Conservation (phyloP, 2,888 invertebrate species). For the Diarsia mendica region DNA sequence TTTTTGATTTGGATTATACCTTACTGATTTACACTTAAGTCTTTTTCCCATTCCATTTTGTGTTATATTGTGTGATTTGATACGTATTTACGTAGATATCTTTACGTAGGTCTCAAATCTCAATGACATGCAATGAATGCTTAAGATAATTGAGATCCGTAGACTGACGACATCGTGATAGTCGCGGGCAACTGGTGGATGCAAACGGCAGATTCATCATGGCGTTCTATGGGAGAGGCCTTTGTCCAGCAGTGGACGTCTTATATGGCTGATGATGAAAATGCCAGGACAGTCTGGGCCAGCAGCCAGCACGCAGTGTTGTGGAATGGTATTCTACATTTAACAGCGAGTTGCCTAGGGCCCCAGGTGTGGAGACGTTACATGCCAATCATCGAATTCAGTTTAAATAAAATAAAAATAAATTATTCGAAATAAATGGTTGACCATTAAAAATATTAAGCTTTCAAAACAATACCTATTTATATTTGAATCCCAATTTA, state of each 20-base stretch:
- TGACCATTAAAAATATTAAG: not conserved
- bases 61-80: not conserved
- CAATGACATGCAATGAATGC: not conserved
- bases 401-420: not conserved
- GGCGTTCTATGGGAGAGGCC: no score
- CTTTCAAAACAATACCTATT: not conserved
- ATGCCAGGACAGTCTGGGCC: not conserved
- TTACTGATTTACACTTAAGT: not conserved
- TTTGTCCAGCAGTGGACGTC: no score
- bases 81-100: no score
- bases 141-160: no score
- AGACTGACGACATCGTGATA: no score
- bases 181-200: no score
- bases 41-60: not conserved
- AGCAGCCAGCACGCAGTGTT: not conserved
- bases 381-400: not conserved
- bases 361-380: not conserved
- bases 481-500: not conserved
- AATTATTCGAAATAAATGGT: not conserved
- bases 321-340: not conserved
- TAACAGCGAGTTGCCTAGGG: not conserved
- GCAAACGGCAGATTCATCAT: no score
- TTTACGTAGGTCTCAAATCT: no score
- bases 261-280: not conserved
- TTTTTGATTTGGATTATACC: no score